Base-by-base conservation (phyloP, 37 sponge, comb jelly and placozoan species). In the Spongilla lacustris region DNA sequence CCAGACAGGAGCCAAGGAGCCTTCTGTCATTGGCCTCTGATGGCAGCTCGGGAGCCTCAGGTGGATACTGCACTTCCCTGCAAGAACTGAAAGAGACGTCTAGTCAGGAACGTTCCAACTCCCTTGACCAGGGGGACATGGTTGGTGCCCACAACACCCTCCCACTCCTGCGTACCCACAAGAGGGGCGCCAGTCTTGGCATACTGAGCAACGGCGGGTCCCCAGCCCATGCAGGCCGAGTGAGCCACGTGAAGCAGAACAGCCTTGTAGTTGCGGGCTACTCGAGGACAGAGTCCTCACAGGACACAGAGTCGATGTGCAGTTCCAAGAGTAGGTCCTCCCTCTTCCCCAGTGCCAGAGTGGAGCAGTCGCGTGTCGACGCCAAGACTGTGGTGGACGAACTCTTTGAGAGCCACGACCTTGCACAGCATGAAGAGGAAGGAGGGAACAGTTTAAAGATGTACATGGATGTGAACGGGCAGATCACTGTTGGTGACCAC, bases 291-390 rank as follows among this genome's bases (percentile, higher is more conserved):
- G 58, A 58, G 58, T 17, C 19, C 19, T 58, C 58, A 21, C 50
- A 68, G 26, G 88, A 82, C n/a, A 67, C 46, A 2, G 88, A 81
- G 9, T 81, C 88, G 2, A 4, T 81, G 27, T 34, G 82, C 27
- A 88, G 83, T 35, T 30, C 75, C 1, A 21, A 77, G 26, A 72
- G 81, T 21, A 69, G 69, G 4, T 29, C 67, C 19, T n/a, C 86
- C 14, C 27, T 67, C 26, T 19, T 80, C 14, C 78, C 83, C n/a
- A 75, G 69, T 66, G 67, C 38, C 46, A 66, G 69, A 26, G 80
- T 91, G 77, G 91, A 91, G 66, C 78, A 91, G 38, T 85, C 86
- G 3, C 36, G 91, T 9, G 82, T 85, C 0, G 67, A 91, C 58
- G 50, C 86, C 23, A 36, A 81, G 50, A 82, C 68, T 36, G 87